Base-by-base conservation (phyloP, 2,888 invertebrate genomes). In the Macaria liturata region DNA sequence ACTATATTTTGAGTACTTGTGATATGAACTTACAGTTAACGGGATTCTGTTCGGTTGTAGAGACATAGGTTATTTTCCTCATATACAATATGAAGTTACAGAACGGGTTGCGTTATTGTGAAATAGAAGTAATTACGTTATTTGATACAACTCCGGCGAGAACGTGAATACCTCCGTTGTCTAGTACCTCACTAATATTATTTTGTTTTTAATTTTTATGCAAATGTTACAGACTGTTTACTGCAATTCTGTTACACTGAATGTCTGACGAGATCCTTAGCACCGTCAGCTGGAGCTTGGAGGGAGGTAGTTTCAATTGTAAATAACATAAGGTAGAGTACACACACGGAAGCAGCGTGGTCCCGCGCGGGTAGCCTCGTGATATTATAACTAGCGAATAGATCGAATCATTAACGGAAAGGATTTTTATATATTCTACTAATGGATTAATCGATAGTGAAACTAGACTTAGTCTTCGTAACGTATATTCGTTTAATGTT, bases 401-500 rank as follows among this genome's bases (percentile, higher is more conserved):
- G 87, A 88, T 88, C 82, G 89, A 90, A 91, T 88, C 90, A 89
- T 88, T 90, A 89, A 86, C 81, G 87, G 88, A 90, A 88, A 78
- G 88, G 84, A 88, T 89, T 91, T 91, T 90, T 91, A 91, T 91
- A 91, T 91, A 91, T 91, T 91, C 89, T 88, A 88, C 86, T 90
- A 87, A 90, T 88, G 86, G 87, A 88, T 90, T 87, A 86, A 90
- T 88, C 83, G 75, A 81, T 91, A 89, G 89, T 86, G 76, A 89
- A 90, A 87, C 81, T 90, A 90, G 86, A 79, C 74, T 78, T 91
- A 91, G 88, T 84, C 74, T 81, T 76, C 74, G 74, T 59, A 59
- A 58, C 49, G 81, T 51, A 43, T 50, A 7, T 39, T 39, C 39
- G 40, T 83, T 69, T 79, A 80, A 79, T 81, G 80, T 88, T 87